These are phyloP conservation scores for Ophioninae sp. DNA, from an alignment of 2,888 invertebrate genomes.

Conservation along the genomic window DNA sequence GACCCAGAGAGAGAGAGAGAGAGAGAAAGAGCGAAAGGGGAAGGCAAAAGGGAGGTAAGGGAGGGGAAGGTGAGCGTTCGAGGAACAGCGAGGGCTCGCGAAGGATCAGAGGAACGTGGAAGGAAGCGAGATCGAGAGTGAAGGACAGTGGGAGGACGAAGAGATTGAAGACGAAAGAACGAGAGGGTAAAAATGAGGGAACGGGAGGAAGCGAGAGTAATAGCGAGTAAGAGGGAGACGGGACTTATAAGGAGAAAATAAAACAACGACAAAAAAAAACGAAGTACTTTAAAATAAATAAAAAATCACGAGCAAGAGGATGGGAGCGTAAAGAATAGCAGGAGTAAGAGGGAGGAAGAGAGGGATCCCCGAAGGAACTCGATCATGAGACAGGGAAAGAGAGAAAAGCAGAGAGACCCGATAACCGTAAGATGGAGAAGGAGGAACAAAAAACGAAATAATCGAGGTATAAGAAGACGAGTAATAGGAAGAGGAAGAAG, in stretches of 20 bases:
- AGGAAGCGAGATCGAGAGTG: constrained; percentile 47
- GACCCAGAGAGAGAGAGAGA: constrained; percentile 34
- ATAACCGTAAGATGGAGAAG: constrained; percentile 12
- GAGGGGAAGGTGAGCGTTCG: constrained; percentile 30
- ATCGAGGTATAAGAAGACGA: neutral
- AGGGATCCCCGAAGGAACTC: constrained; percentile 1
- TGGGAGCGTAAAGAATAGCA: constrained; percentile 27
- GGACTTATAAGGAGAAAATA: constrained; percentile 41
- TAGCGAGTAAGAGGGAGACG: constrained; percentile 44
- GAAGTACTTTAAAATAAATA: constrained; percentile 12
- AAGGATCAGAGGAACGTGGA: constrained; percentile 25
- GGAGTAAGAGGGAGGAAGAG: constrained; percentile 17
- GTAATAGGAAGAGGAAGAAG: constrained; percentile 24
- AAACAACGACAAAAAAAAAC: neutral
- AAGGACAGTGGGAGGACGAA: constrained; percentile 59
- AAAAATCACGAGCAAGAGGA: constrained; percentile 22
- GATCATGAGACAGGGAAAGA: constrained; percentile 15
- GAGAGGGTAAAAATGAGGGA: constrained; percentile 10
- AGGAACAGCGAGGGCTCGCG: constrained; percentile 24
- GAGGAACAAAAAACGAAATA: constrained; percentile 36
- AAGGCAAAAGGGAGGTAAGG: constrained; percentile 40
- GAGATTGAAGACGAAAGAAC: constrained; percentile 33
- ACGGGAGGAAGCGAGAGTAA: constrained; percentile 32
- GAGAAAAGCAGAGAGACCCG: constrained; percentile 16
- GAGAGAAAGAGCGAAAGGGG: constrained; percentile 29